Base-by-base conservation (phyloP, 2,888 invertebrate genomes). In the Plebejus melissa region DNA sequence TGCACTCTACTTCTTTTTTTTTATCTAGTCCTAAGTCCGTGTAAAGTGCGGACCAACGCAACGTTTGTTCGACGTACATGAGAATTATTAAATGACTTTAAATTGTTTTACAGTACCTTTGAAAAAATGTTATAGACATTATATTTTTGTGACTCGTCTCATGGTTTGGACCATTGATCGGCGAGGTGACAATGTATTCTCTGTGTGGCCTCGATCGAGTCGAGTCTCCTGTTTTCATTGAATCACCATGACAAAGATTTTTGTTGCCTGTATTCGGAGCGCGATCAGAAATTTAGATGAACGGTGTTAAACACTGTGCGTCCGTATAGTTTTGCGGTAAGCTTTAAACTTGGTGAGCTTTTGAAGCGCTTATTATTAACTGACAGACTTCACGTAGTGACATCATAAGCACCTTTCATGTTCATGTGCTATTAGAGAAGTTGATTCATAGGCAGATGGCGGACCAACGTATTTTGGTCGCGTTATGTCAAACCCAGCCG, bases 191-290 rank as follows among this genome's bases (percentile, higher is more conserved):
- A 54, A 54, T 16, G 54, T 16, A 54, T 54, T 54, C 5, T 58
- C 58, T 22, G 58, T 58, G 58, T 22, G 58, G n/a, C 58, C n/a
- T 58, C 22, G n/a, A 58, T n/a, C 58, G 22, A 58, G 22, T 16
- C 54, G 46, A 22, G 60, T 11, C 5, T 65, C 11, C 65, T 32
- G 65, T 65, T 65, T 36, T 65, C 65, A 65, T 65, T 32, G 32
- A 65, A 65, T 65, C 65, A 65, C 65, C 65, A 65, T 65, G 65
- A 65, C 65, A 65, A 65, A 65, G 65, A 65, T 65, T 36, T 36
- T 65, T 65, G 65, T 36, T 13, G 65, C 65, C 32, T 36, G 65
- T 65, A 36, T 65, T 65, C 32, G 65, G 32, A 36, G 13, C 36
- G 65, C 65, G 32, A 65, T 65, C 16, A 16, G 65, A 65, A 16